Evolutionary conservation across 2,888 invertebrate genomes (phyloP).

Genomic region (Cephus pygmeus): DNA sequence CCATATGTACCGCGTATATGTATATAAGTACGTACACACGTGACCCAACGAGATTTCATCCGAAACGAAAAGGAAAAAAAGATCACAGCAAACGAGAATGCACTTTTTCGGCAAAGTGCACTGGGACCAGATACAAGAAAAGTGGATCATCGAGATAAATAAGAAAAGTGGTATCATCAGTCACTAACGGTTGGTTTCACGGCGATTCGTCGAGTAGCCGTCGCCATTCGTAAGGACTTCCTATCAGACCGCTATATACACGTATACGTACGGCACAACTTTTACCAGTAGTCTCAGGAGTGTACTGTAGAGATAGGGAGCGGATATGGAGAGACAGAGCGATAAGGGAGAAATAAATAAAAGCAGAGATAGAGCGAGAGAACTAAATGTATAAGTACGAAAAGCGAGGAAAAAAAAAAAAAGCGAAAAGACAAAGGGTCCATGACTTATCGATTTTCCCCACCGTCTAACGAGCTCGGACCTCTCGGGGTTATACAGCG

Average conservation of each 20-base stretch:
- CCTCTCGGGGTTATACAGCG: not conserved
- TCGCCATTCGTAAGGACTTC: not conserved
- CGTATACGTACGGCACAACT: not conserved
- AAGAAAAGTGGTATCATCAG: not conserved
- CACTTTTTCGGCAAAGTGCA: not conserved
- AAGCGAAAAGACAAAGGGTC: not conserved
- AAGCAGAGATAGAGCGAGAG: not conserved
- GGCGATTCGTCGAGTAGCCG: not conserved
- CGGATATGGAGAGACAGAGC: not conserved
- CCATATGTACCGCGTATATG: not conserved
- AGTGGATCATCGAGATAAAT: not conserved
- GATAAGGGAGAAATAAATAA: not conserved
- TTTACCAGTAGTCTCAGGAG: not conserved
- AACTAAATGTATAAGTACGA: not conserved
- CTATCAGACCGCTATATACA: not conserved
- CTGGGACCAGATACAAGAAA: not conserved
- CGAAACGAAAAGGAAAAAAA: not conserved
- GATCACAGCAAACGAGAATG: not conserved
- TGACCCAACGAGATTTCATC: not conserved
- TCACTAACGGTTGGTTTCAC: not conserved
- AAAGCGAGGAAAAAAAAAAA: not conserved
- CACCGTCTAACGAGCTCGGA: not conserved
- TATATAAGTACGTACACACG: not conserved
- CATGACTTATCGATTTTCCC: not conserved
- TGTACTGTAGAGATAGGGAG: not conserved